Conservation (phyloP, 2,888 invertebrate species). For the Synanthedon andrenaeformis region DNA sequence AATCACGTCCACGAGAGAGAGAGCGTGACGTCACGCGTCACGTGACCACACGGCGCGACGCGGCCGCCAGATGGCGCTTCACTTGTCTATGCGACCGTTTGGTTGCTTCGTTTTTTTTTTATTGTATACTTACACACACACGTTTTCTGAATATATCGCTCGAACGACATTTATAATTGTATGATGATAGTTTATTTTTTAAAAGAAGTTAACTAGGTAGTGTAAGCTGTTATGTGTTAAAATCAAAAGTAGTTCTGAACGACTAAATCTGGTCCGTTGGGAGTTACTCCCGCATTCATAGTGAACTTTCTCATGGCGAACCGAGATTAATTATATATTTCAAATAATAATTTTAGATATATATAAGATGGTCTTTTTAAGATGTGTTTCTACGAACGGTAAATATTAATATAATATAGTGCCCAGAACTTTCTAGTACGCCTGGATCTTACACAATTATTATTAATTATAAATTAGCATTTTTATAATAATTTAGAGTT, state of each 20-base stretch:
- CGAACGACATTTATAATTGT: conserved; percentile 47
- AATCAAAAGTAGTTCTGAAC: conserved; percentile 39
- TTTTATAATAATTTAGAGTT: conserved; percentile 67
- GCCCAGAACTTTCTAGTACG: conserved; percentile 57
- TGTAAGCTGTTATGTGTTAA: conserved; percentile 68
- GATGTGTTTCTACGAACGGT: conserved; percentile 44
- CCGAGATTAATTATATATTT: conserved; percentile 48
- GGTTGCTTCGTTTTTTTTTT: not conserved
- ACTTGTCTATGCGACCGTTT: conserved; percentile 40
- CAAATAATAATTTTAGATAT: too few relatives aligned
- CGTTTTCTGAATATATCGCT: conserved; percentile 45
- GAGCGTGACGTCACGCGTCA: too few relatives aligned
- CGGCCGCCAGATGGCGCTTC: conserved; percentile 15
- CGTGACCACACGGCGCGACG: too few relatives aligned
- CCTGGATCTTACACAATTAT: conserved; percentile 59
- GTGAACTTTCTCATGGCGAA: conserved; percentile 53
- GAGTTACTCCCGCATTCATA: conserved; percentile 57
- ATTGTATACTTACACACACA: conserved; percentile 14
- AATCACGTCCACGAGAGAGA: not conserved
- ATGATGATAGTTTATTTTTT: conserved; percentile 65
- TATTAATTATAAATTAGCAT: conserved; percentile 65
- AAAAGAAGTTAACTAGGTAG: conserved; percentile 65
- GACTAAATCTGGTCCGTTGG: conserved; percentile 44
- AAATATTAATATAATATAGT: conserved; percentile 22
- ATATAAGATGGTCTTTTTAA: conserved; percentile 34